Conservation (phyloP, 1,140 invertebrate genomes). For the Ctenoplectra terminalis region DNA sequence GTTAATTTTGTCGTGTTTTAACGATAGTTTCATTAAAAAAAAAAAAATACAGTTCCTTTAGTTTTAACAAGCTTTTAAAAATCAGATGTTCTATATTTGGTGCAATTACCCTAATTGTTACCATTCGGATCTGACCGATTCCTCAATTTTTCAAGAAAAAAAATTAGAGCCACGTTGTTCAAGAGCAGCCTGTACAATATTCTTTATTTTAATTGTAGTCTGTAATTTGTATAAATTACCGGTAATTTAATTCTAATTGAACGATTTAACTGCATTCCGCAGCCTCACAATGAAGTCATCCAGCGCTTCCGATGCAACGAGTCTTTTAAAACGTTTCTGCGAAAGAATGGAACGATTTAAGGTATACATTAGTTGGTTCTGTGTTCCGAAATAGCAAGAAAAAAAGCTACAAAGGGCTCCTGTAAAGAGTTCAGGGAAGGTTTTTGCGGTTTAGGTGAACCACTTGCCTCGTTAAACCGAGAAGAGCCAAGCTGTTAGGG, state of each 20-base stretch:
- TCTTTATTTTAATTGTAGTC: no score
- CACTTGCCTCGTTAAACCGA: slow-evolving; percentile 47
- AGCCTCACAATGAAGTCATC: neutral
- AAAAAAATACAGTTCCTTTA: no score
- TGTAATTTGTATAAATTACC: neutral
- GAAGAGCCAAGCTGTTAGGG: slow-evolving; percentile 33
- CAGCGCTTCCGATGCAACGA: neutral
- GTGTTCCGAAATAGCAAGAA: neutral
- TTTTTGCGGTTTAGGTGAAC: slow-evolving; percentile 50
- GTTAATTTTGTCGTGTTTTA: no score
- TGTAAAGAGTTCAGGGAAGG: slow-evolving; percentile 27
- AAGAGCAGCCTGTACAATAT: no score
- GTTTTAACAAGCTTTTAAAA: no score
- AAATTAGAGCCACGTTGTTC: no score
- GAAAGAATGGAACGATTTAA: neutral
- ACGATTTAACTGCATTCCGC: neutral
- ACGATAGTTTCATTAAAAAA: no score
- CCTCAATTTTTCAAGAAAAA: no score
- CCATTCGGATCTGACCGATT: no score
- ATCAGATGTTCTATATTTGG: no score
- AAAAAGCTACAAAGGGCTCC: slow-evolving; percentile 33
- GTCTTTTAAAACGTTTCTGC: neutral
- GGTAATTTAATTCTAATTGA: neutral
- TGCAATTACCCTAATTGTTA: no score
- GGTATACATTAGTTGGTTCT: slow-evolving; percentile 27